A percentile compares a stretch with the other conserved stretches of the same genome.
Conservation (phyloP, 2,888 invertebrate genomes). For the Digitonthophagus gazella region DNA sequence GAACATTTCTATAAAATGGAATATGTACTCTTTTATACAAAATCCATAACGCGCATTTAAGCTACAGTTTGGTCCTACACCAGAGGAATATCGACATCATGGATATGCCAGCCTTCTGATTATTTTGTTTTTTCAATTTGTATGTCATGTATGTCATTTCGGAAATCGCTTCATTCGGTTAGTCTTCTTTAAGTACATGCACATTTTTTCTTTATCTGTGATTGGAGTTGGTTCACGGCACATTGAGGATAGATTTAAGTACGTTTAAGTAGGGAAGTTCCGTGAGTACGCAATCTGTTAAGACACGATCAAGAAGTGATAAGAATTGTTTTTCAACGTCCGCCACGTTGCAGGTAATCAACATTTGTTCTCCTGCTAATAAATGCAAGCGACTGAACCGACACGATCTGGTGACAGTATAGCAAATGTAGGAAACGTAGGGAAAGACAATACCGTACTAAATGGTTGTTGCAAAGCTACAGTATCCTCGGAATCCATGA, state of each 20-base stretch:
- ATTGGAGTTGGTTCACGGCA: slow-evolving; percentile 22
- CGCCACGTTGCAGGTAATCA: neutral
- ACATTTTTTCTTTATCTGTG: slow-evolving; percentile 26
- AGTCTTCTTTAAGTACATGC: slow-evolving; percentile 24
- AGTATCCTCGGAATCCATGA: slow-evolving; percentile 12
- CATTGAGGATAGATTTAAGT: slow-evolving; percentile 22
- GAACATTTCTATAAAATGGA: no score
- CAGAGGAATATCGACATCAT: neutral
- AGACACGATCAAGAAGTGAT: neutral
- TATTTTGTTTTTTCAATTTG: slow-evolving; percentile 27
- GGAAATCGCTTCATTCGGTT: slow-evolving; percentile 27
- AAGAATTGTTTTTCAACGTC: neutral
- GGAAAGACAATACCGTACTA: neutral
- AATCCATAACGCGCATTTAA: no score
- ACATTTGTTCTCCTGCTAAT: slow-evolving; percentile 1
- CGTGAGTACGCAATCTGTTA: slow-evolving; percentile 17
- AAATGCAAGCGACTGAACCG: slow-evolving; percentile 13
- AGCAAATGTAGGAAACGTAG: slow-evolving; percentile 1
- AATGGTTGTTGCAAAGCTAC: slow-evolving; percentile 14
- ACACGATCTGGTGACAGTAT: slow-evolving; percentile 2
- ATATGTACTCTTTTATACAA: no score
- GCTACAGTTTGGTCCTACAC: neutral
- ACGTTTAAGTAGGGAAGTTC: slow-evolving; percentile 23
- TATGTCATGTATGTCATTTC: slow-evolving; percentile 30
- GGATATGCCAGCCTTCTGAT: slow-evolving; percentile 18